Evolutionary conservation across 2,888 invertebrate genomes (phyloP).

Genomic region (Sthenelais limicola): DNA sequence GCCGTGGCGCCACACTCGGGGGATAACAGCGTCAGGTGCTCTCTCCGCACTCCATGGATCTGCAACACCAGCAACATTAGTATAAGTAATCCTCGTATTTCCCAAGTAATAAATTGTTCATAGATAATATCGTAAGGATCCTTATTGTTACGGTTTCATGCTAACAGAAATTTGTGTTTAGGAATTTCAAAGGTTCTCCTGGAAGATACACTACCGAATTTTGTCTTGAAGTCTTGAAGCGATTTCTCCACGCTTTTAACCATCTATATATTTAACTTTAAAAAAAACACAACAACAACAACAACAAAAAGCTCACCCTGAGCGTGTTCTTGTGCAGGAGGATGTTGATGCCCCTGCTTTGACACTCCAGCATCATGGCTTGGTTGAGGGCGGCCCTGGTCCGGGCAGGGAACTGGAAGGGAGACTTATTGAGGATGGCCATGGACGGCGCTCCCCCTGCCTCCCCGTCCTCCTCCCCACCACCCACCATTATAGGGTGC

Average conservation of each 20-base stretch:
- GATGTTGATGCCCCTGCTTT: constrained; percentile 21
- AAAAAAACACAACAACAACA: too few species aligned
- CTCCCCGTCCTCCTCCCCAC: background rate
- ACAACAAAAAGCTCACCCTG: constrained; percentile 22
- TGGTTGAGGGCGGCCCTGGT: constrained; percentile 10
- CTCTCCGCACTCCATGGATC: constrained; percentile 58
- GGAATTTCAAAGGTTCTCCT: too few species aligned
- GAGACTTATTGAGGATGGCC: constrained; percentile 15
- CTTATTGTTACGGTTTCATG: too few species aligned
- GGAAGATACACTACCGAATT: too few species aligned
- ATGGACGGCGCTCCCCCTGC: background rate
- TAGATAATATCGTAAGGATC: too few species aligned
- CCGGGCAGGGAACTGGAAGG: constrained; percentile 20
- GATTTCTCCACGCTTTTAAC: too few species aligned
- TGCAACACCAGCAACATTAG: constrained; percentile 45
- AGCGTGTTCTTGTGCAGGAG: constrained; percentile 9
- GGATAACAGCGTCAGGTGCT: constrained; percentile 59
- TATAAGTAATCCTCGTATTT: background rate
- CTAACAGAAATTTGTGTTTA: too few species aligned
- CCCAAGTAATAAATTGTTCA: too few species aligned
- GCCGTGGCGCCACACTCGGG: constrained; percentile 58
- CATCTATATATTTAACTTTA: too few species aligned
- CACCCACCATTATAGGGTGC: background rate
- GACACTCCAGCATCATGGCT: constrained; percentile 23
- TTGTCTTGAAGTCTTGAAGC: too few species aligned